phyloP scores from a whole-genome alignment of 1,140 invertebrate species.

The Aphaenogaster ashmeadi region DNA sequence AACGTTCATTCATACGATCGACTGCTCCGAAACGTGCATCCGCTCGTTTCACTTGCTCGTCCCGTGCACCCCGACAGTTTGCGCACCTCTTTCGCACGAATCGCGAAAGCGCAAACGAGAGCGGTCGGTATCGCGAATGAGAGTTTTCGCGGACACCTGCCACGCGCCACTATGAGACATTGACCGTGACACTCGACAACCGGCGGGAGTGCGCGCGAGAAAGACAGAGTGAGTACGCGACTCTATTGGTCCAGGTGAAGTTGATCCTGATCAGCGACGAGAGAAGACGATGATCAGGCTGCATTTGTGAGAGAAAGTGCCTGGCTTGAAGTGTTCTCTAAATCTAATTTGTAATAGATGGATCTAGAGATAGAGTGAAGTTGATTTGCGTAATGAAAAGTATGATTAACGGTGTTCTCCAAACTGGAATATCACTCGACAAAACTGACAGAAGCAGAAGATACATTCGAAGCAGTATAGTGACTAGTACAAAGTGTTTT shows the following conservation, averaged over 20 bases:
- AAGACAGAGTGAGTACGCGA: conserved; percentile 31
- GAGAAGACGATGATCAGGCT: conserved; percentile 19
- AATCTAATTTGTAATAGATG: neutral
- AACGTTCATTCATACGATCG: conserved; percentile 76
- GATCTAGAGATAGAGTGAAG: neutral
- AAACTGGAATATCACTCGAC: neutral
- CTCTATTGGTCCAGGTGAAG: neutral
- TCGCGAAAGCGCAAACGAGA: conserved; percentile 11
- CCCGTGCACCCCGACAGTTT: neutral
- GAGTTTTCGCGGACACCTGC: conserved; percentile 70
- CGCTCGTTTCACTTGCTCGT: neutral
- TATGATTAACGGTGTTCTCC: neutral
- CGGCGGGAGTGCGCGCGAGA: conserved; percentile 56
- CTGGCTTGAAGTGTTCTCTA: neutral
- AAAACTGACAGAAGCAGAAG: neutral
- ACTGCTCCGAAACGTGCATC: conserved; percentile 51
- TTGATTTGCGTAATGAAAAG: neutral
- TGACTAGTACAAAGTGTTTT: neutral
- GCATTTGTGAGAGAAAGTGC: neutral
- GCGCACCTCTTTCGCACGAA: neutral
- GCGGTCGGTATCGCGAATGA: conserved; percentile 40
- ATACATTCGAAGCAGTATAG: neutral
- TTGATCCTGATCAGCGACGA: neutral
- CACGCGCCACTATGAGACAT: conserved; percentile 75
- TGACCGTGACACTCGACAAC: conserved; percentile 77